Base-by-base conservation (phyloP, 2,797 vertebrate species). In the Parambassis ranga region DNA sequence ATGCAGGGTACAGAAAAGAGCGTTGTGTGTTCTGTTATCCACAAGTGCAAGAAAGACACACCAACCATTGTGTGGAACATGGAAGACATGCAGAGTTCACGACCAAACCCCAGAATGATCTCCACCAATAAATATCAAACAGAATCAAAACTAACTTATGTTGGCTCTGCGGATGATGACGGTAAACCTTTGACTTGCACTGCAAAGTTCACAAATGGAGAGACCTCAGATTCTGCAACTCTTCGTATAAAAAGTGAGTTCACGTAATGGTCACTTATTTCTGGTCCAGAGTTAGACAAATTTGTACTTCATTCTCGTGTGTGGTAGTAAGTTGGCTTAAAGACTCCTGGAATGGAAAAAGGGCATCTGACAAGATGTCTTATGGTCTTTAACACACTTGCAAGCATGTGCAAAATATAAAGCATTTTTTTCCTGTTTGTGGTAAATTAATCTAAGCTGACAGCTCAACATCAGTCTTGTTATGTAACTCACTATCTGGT, bases 61-160 rank as follows among this genome's bases (percentile, higher is more conserved):
- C 86, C 81, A 23, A 15, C 1, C 16, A 72, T 91, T 8, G 14
- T 19, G 16, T 91, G 88, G 86, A 90, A 89, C 75, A 84, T 68
- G 46, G 10, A 70, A 42, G 52, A 89, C 28, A 78, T 88, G 84
- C 48, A 55, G 30, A 70, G 35, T 22, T 32, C 23, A 2, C n/a
- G n/a, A n/a, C 2, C 5, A 2, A 1, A 1, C 0, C 72, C 19
- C 13, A 49, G 37, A 48, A 1, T 9, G 5, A 19, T 48, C 3
- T 20, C 42, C 0, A 24, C 0, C 1, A 23, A 52, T 7, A 39
- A n/a, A 2, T 75, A 46, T 33, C 23, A 1, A 1, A 33, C 51
- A 0, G 35, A 7, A 31, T 88, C 85, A 19, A 87, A 75, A 56
- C 33, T 89, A 2, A 88, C 81, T 9, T 89, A 83, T 20, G 72